phyloP scores from a whole-genome alignment of 2,888 invertebrate species.

The Polydrusus cervinus region DNA sequence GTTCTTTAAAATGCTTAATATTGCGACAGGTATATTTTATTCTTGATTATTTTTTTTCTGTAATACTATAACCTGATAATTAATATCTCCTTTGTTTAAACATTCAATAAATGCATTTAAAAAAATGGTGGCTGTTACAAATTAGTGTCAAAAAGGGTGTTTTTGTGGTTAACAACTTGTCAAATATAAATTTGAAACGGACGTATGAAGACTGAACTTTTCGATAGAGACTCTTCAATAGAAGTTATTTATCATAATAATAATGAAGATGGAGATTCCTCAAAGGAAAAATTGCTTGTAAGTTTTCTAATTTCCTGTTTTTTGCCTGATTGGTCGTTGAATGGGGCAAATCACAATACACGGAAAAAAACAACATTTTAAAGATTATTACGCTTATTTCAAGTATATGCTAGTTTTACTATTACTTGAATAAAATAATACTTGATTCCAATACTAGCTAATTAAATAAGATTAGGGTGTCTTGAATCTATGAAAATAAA shows the following conservation, averaged over 20 bases:
- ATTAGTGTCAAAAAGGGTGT: too few species aligned
- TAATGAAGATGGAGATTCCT: constrained; percentile 24
- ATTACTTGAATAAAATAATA: too few species aligned
- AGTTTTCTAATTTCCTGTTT: too few species aligned
- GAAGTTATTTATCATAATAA: constrained; percentile 40
- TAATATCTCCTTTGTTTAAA: neutral
- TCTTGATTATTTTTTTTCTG: neutral
- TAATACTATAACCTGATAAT: neutral
- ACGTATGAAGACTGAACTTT: constrained; percentile 28
- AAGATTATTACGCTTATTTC: too few species aligned
- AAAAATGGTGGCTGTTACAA: neutral
- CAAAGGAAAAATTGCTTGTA: constrained; percentile 40
- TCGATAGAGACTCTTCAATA: constrained; percentile 34
- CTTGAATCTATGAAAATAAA: too few species aligned
- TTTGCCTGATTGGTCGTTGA: neutral
- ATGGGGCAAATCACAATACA: too few species aligned
- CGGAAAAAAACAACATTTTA: too few species aligned
- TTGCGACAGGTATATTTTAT: too few species aligned
- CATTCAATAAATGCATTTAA: neutral
- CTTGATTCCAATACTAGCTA: too few species aligned
- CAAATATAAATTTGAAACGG: constrained; percentile 5
- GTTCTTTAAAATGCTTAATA: too few species aligned
- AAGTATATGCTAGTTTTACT: too few species aligned
- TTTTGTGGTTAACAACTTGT: neutral
- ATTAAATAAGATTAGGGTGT: too few species aligned